Base-by-base conservation (phyloP, 2,797 vertebrate species). In the Podargus strigoides region DNA sequence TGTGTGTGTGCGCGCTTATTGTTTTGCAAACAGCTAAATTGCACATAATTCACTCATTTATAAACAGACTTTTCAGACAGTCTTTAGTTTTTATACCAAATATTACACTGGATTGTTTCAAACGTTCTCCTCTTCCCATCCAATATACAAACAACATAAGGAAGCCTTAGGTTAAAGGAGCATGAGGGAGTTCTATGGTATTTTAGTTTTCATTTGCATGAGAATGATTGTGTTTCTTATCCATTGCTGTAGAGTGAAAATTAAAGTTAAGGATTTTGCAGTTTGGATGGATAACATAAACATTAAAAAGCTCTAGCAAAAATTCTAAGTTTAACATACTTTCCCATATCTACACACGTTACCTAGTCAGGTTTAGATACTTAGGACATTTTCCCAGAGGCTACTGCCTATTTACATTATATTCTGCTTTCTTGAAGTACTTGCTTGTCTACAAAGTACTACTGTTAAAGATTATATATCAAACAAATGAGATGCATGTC, bases 401-500 rank as follows among this genome's bases (percentile, higher is more conserved):
- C 85, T 84, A 64, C 11, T 90, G 68, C 59, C 90, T 77, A 89
- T 94, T 94, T 92, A 94, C 26, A 3, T 76, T 88, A 58, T 64
- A 56, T 73, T 95, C 90, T 85, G 69, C 74, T 72, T 91, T 62
- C 86, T 41, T 92, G 63, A 84, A 90, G 91, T 94, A 85, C 70
- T 85, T 89, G 89, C 96, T 93, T 95, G 88, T 95, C 91, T 93
- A 92, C 94, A 95, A 97, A 97, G 79, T 83, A 85, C n/a, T 74
- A 67, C 63, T 92, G 86, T 93, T 94, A 97, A 93, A 96, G 96
- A 96, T 74, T 87, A 93, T 89, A 93, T 89, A 95, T 95, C 92
- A 96, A 95, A 94, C 76, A 96, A 97, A 96, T 96, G 91, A 96
- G 93, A 95, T 93, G 78, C 69, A 70, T 94, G 96, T 96, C 95